Evolutionary conservation across 1,140 invertebrate genomes (phyloP).

Genomic region (Formica selysi): DNA sequence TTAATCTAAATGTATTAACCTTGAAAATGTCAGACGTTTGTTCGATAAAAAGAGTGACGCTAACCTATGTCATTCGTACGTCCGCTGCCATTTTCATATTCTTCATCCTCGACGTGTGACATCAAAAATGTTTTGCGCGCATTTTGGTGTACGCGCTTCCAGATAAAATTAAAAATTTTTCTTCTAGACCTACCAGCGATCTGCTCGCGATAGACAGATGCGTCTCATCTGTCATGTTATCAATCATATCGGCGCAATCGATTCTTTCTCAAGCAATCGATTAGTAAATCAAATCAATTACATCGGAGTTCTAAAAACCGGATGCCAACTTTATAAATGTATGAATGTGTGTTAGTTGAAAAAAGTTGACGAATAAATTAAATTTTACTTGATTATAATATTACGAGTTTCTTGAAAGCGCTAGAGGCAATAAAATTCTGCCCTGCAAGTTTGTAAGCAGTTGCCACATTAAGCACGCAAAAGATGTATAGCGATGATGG

Average conservation of each 20-base stretch:
- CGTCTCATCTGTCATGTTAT: not conserved
- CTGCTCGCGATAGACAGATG: not conserved
- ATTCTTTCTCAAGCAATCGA: conserved; percentile 11
- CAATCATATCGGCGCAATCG: not conserved
- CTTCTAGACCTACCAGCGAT: not conserved
- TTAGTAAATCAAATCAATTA: not conserved
- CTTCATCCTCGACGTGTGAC: conserved; percentile 69
- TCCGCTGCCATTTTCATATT: conserved; percentile 48
- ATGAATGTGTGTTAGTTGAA: too few relatives aligned
- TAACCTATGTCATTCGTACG: conserved; percentile 64
- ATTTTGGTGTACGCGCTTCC: conserved; percentile 54
- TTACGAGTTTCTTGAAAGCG: not conserved
- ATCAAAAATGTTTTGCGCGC: conserved; percentile 68
- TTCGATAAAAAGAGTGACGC: not conserved
- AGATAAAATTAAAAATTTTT: conserved; percentile 38
- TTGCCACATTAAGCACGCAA: not conserved
- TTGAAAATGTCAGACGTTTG: not conserved
- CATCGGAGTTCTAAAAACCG: not conserved
- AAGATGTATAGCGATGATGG: not conserved
- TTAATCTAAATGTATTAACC: conserved; percentile 28
- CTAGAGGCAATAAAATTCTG: not conserved
- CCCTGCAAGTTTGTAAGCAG: not conserved
- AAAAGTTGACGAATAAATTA: not conserved
- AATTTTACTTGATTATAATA: not conserved
- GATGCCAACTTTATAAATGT: not conserved